These are phyloP conservation scores for Pristionchus arcanus DNA, from an alignment of 2,888 invertebrate genomes.

Conservation along the genomic window DNA sequence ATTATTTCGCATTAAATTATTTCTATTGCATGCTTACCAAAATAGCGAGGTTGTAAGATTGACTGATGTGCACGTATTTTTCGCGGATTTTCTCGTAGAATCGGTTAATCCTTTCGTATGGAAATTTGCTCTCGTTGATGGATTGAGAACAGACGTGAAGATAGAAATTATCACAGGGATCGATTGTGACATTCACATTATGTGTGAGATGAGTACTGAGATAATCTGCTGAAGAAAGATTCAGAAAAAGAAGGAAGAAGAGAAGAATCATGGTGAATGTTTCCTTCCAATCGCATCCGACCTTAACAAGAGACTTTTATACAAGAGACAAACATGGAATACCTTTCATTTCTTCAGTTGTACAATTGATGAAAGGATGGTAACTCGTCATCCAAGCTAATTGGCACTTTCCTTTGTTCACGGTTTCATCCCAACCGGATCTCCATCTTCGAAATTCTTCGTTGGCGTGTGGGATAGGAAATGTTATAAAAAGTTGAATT, in stretches of 20 bases:
- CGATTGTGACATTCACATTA: background rate
- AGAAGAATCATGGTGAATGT: background rate
- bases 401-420: too few species aligned
- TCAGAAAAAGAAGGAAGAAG: background rate
- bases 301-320: too few species aligned
- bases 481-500: too few species aligned
- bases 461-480: too few species aligned
- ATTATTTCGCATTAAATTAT: background rate
- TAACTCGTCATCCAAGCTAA: too few species aligned
- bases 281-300: too few species aligned
- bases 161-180: constrained; percentile 34
- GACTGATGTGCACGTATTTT: background rate
- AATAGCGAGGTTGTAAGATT: background rate
- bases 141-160: constrained; percentile 11
- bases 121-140: background rate
- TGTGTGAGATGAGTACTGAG: background rate
- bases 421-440: too few species aligned
- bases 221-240: background rate
- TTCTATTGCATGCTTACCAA: background rate
- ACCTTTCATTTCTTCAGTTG: too few species aligned
- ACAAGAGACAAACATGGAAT: too few species aligned
- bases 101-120: background rate
- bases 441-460: too few species aligned
- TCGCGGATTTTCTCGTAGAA: background rate
- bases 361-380: too few species aligned